A percentile compares a stretch with the other conserved stretches of the same genome.
These are phyloP conservation scores for Falco biarmicus DNA, from an alignment of 2,797 vertebrate species.

Conservation along the genomic window DNA sequence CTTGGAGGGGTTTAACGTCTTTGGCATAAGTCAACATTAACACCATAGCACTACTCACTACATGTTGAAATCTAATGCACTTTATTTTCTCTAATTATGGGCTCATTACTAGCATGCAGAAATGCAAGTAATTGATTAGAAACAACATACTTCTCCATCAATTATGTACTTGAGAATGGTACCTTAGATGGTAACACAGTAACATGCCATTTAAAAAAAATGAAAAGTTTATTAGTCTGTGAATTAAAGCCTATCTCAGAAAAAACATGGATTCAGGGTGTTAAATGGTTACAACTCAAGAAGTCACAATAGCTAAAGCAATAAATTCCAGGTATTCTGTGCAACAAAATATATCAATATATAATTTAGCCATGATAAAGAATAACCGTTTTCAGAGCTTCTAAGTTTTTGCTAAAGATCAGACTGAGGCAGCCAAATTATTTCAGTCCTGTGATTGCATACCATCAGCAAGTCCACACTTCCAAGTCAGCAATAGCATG, in stretches of 20 bases:
- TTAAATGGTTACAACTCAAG: neutral
- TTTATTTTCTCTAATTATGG: conserved; percentile 20
- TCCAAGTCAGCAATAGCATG: neutral
- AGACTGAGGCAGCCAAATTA: neutral
- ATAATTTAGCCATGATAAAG: neutral
- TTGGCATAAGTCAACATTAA: neutral
- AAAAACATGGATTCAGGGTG: neutral
- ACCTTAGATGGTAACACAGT: neutral
- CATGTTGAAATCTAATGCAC: neutral
- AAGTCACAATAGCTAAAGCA: neutral
- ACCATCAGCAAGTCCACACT: neutral
- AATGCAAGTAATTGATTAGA: neutral
- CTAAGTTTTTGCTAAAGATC: neutral
- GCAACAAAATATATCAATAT: neutral
- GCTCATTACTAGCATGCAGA: neutral
- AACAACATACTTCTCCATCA: neutral
- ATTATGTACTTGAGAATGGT: neutral
- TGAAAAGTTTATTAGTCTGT: neutral
- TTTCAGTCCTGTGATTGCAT: neutral
- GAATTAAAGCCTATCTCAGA: neutral
- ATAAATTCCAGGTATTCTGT: neutral
- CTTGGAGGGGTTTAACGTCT: neutral
- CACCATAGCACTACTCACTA: neutral
- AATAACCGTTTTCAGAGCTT: neutral
- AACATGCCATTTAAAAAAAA: neutral